Base-by-base conservation (phyloP, 2,888 invertebrate genomes). In the Herminia tarsipennalis region DNA sequence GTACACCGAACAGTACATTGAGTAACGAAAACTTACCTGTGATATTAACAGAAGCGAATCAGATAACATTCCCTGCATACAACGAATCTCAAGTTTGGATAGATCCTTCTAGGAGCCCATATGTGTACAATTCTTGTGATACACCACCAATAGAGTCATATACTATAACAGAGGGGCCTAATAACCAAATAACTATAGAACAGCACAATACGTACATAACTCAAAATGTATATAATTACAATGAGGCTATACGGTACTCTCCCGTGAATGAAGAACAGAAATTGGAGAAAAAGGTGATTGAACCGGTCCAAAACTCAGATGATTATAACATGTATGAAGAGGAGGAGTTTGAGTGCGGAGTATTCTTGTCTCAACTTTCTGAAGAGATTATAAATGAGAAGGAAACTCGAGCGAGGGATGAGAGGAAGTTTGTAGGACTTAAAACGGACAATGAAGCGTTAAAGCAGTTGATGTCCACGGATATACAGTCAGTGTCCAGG, bases 71-170 rank as follows among this genome's bases (percentile, higher is more conserved):
- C 28, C 66, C 72, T 3, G 38, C 70, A 0, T 76, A 74, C 30
- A 81, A 66, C 30, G 84, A 85, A 47, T 81, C 82, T 1, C 78
- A 84, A 40, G 86, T 88, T 0, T 88, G 89, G 88, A 88, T 88
- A 21, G 88, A 89, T 29, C 87, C 88, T 0, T 66, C 73, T 0
- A 68, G 80, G 17, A 88, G 86, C 38, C 89, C 89, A 0, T 82
- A 72, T 56, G 84, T 87, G 0, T 88, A 88, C 42, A 88, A 87
- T 33, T 70, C 67, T 20, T 86, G 76, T 57, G 75, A 81, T 5
- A 55, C 67, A 1, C 47, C 62, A 0, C 54, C 69, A 0, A 69
- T 78, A 16, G 77, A 77, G 22, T 53, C 64, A 3, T 83, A 74
- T 37, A 74, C 81, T 0, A 63, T 83, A 1, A 78, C 80, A 6